Base-by-base conservation (phyloP, 2,113 vertebrate species). In the Aphelocoma coerulescens region DNA sequence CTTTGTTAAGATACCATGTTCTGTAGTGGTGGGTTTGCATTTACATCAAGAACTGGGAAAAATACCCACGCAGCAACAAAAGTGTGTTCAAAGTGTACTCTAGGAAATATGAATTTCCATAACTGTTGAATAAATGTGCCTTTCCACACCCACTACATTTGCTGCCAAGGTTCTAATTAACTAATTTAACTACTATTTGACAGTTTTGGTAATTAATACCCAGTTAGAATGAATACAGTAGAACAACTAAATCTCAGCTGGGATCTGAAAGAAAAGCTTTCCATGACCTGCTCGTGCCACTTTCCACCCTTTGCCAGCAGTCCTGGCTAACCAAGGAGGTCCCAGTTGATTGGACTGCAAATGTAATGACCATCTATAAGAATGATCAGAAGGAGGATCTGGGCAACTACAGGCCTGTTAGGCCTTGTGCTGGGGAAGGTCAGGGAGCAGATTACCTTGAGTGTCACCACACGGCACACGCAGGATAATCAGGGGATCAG, bases 81-180 rank as follows among this genome's bases (percentile, higher is more conserved):
- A 93, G 28, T 3, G 7, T 27, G 86, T 72, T 94, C 94, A 94
- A 88, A 96, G 61, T 67, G 63, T 91, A 73, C 93, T 84, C 28
- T 51, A 94, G 89, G 89, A 93, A 94, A 76, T 44, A 21, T 65
- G 46, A 61, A 35, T 58, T 84, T 84, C 88, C 75, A 3, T 94
- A 86, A 83, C 30, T 81, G 51, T 83, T 91, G 73, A 95, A 93
- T 89, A 93, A 94, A 95, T 87, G 92, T 89, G 57, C 33, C n/a
- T 88, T 95, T 95, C 85, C 75, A 65, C 46, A 92, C 9, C 82
- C 44, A 79, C 28, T 59, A 55, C 32, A 90, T 67, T 75, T 80
- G 79, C 77, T 95, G 93, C 87, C 71, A 95, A 91, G 80, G 89
- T 76, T 96, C 65, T 91, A 91, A 94, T 93, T 92, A 95, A 81